Base-by-base conservation (phyloP, 2,113 vertebrate genomes). In the Tupaia tana region DNA sequence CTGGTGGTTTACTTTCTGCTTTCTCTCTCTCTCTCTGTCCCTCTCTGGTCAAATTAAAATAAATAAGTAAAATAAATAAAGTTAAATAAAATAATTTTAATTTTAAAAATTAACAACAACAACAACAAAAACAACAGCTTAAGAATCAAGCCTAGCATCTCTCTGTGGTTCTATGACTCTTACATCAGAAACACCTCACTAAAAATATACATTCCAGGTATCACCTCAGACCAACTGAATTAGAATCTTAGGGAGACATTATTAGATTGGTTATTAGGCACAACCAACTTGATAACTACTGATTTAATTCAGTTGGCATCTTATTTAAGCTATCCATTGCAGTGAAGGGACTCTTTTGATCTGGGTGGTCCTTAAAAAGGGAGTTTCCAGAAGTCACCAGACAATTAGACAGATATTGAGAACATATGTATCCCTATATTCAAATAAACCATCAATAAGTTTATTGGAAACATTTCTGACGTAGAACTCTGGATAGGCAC, bases 241-340 rank as follows among this genome's bases (percentile, higher is more conserved):
- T 69, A 82, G 64, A 31, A 85, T 79, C 16, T 77, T 80, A 59
- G 13, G 27, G 22, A 6, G 25, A 89, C 9, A 82, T 67, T 86
- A 74, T 92, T 88, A 90, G 34, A 54, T n/a, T 94, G 25, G 79
- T 86, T 88, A 31, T 77, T 58, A 95, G 18, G 8, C 6, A 34
- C 34, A 84, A 84, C 3, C 61, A 87, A 18, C 9, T 61, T 64
- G n/a, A 25, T 54, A 83, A n/a, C 64, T 69, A 11, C 67, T 79
- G 56, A 88, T 80, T 74, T 77, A 84, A 31, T 61, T n/a, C 24
- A 59, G 9, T 9, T 61, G 56, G 12, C 66, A 29, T 87, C 24
- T 63, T 56, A 85, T 58, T 63, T 84, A 90, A 83, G n/a, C 25
- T 6, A 84, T 34, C 59, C 2, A 8, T 24, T 31, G 10, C 24